These are phyloP conservation scores for Euzophera pinguis DNA, from an alignment of 2,888 invertebrate species.

Conservation along the genomic window DNA sequence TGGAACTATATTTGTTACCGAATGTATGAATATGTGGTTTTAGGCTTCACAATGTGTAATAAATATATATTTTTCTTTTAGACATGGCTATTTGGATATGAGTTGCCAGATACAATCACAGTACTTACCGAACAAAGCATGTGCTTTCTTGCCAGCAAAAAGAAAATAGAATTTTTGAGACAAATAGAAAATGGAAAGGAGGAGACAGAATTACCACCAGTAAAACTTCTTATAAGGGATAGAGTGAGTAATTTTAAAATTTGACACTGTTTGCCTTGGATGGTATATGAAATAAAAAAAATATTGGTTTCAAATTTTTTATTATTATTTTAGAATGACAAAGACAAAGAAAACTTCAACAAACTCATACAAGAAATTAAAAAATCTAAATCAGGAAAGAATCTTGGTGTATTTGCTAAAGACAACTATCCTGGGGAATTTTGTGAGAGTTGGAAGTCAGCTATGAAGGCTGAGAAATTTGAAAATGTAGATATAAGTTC, in stretches of 20 bases:
- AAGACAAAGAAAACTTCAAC: constrained; percentile 94
- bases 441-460: constrained; percentile 93
- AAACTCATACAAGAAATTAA: constrained; percentile 89
- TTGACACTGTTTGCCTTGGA: too few species aligned
- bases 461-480: constrained; percentile 88
- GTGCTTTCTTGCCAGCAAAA: constrained; percentile 96
- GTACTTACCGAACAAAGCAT: constrained; percentile 92
- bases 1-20: too few species aligned
- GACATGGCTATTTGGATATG: constrained; percentile 98
- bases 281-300: too few species aligned
- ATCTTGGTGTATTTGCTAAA: constrained; percentile 93
- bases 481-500: constrained; percentile 93
- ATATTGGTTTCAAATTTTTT: too few species aligned
- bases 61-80: constrained; percentile 46
- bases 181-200: constrained; percentile 93
- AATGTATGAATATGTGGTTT: too few species aligned
- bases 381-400: constrained; percentile 92
- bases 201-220: constrained; percentile 87
- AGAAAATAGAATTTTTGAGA: constrained; percentile 97
- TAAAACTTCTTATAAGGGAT: constrained; percentile 93
- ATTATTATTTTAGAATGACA: constrained; percentile 82
- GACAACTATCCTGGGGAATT: constrained; percentile 97
- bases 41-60: neutral
- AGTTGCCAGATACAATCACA: constrained; percentile 96
- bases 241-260: constrained; percentile 81